Conservation (phyloP, 2,113 vertebrate genomes). For the Xiphophorus couchianus region DNA sequence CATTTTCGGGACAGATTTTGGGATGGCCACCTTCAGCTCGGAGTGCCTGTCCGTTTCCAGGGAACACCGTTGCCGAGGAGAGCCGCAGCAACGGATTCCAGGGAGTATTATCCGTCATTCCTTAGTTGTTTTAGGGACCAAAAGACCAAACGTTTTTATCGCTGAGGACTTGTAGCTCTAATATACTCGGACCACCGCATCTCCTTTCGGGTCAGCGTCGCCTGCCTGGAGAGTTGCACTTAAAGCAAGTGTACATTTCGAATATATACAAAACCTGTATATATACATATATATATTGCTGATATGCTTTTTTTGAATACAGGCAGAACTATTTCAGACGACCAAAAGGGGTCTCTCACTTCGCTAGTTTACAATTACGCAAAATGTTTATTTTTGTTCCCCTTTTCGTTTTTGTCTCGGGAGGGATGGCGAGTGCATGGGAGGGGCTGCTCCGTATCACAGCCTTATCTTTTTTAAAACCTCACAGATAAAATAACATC, state of each 20-base stretch:
- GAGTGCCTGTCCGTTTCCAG: conserved; percentile 94
- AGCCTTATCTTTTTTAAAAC: conserved; percentile 84
- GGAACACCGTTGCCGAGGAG: conserved; percentile 86
- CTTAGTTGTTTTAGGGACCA: conserved; percentile 99
- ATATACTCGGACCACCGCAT: conserved; percentile 90
- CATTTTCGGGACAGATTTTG: conserved; percentile 79
- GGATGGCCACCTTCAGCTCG: conserved; percentile 84
- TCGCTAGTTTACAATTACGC: conserved; percentile 84
- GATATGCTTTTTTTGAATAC: conserved; percentile 89
- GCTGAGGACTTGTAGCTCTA: conserved; percentile 96
- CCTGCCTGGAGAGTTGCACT: conserved; percentile 91
- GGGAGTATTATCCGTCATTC: conserved; percentile 98
- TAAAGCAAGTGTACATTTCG: conserved; percentile 83
- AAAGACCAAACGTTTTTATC: conserved; percentile 99
- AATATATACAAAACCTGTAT: conserved; percentile 83
- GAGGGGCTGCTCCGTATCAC: conserved; percentile 87
- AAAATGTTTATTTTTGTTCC: conserved; percentile 77
- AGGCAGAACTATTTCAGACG: conserved; percentile 88
- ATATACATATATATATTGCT: conserved; percentile 88
- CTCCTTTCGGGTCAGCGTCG: conserved; percentile 89
- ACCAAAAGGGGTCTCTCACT: conserved; percentile 78
- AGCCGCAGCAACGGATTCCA: conserved; percentile 87
- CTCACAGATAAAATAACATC: conserved; percentile 82
- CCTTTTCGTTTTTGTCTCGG: conserved; percentile 75
- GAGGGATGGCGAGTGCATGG: conserved; percentile 80